phyloP scores from a whole-genome alignment of 1,140 invertebrate genomes.

The Augochlora pura region DNA sequence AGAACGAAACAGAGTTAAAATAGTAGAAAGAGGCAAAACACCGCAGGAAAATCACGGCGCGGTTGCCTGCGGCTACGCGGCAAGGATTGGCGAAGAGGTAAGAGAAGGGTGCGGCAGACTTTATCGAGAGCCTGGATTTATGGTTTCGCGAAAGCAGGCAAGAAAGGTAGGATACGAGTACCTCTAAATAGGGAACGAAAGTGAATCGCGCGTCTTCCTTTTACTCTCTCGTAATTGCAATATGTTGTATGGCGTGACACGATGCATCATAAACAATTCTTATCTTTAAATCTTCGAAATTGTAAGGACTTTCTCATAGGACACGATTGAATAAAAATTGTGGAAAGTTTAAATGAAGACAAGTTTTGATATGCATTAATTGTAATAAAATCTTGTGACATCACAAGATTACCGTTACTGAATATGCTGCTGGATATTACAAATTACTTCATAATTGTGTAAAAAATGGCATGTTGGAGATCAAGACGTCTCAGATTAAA shows the following conservation, averaged over 20 bases:
- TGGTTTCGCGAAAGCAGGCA: conserved; percentile 27
- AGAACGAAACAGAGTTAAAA: neutral
- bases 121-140: conserved; percentile 64
- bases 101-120: conserved; percentile 42
- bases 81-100: conserved; percentile 25
- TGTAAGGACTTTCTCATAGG: too few species aligned
- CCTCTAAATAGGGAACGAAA: conserved; percentile 15
- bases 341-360: too few species aligned
- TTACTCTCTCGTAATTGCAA: conserved; percentile 30
- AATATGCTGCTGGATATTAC: too few species aligned
- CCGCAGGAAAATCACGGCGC: conserved; percentile 38
- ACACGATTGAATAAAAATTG: too few species aligned
- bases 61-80: conserved; percentile 38
- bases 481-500: too few species aligned
- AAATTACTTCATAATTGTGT: too few species aligned
- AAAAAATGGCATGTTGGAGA: too few species aligned
- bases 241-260: conserved; percentile 14
- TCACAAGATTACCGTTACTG: too few species aligned
- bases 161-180: conserved; percentile 5
- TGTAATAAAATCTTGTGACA: too few species aligned
- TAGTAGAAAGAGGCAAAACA: conserved; percentile 1
- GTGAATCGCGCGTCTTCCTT: conserved; percentile 19
- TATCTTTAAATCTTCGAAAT: too few species aligned
- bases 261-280: conserved; percentile 5
- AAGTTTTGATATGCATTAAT: too few species aligned